Conservation (phyloP, 1,140 invertebrate genomes). For the Temnothorax longispinosus region DNA sequence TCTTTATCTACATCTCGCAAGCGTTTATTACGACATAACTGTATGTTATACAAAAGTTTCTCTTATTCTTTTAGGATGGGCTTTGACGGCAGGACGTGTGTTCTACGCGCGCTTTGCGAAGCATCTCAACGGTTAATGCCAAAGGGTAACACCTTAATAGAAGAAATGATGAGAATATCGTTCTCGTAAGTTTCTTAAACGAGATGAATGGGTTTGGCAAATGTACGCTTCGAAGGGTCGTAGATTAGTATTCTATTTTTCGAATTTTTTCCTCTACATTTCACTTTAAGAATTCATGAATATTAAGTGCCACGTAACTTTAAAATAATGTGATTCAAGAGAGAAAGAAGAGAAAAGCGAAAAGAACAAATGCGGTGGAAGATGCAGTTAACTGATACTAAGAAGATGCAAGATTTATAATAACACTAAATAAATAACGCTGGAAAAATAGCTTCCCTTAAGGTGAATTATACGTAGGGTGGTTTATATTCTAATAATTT, state of each 20-base stretch:
- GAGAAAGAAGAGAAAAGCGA: background rate
- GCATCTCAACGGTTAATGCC: slow-evolving; percentile 88
- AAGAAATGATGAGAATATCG: slow-evolving; percentile 90
- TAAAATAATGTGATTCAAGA: background rate
- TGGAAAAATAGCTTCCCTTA: background rate
- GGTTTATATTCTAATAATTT: background rate
- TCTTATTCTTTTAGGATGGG: slow-evolving; percentile 87
- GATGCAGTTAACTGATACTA: background rate
- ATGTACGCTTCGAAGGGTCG: background rate
- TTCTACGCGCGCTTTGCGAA: slow-evolving; percentile 90
- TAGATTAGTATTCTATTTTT: background rate
- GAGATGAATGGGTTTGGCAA: background rate
- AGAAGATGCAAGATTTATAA: slow-evolving; percentile 12
- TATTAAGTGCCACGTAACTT: slow-evolving; percentile 6
- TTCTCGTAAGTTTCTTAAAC: slow-evolving; percentile 87
- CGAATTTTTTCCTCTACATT: slow-evolving; percentile 10
- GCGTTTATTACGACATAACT: background rate
- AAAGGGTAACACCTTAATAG: slow-evolving; percentile 88
- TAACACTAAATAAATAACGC: slow-evolving; percentile 1
- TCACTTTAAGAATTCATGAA: slow-evolving; percentile 33
- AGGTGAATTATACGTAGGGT: background rate
- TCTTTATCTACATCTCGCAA: background rate
- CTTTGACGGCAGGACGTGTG: slow-evolving; percentile 88
- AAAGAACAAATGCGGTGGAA: slow-evolving; percentile 4
- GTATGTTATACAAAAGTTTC: background rate